Percentiles rank a stretch among this genome's conserved stretches.
Evolutionary conservation across 2,113 vertebrate species (phyloP).

Genomic region (Pterocles orientalis): DNA sequence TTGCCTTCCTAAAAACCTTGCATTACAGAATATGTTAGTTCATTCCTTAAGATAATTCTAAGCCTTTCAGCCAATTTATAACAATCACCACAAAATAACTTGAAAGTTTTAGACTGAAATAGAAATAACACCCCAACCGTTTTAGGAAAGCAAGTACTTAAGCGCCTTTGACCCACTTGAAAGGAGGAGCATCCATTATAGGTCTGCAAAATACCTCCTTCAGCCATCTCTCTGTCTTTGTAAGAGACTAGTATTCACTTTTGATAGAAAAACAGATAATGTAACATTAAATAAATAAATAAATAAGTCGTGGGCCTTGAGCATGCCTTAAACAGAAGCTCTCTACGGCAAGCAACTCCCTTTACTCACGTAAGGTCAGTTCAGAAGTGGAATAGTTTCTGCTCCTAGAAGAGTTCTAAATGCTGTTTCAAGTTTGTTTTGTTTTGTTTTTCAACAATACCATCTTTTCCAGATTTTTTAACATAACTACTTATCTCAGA

Average conservation of each 20-base stretch:
- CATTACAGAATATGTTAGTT: rapidly evolving
- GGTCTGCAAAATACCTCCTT: not conserved
- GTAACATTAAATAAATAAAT: not conserved
- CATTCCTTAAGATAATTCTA: not conserved
- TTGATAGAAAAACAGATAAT: not conserved
- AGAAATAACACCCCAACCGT: not conserved
- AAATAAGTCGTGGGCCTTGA: rapidly evolving
- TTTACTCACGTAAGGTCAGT: not conserved
- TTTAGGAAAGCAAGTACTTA: not conserved
- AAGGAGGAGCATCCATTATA: rapidly evolving
- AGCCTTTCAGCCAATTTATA: not conserved
- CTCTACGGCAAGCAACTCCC: not conserved
- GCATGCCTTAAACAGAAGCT: not conserved
- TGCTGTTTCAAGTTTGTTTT: not conserved
- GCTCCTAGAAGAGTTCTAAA: not conserved
- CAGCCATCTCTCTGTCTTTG: not conserved
- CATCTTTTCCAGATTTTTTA: rapidly evolving
- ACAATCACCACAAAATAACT: not conserved
- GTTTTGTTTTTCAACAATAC: not conserved
- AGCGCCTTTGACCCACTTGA: not conserved
- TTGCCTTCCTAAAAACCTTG: not conserved
- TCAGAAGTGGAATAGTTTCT: not conserved
- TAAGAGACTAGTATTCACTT: not conserved
- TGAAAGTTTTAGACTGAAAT: not conserved
- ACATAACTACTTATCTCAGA: rapidly evolving